Evolutionary conservation across 2,797 vertebrate genomes (phyloP).

Genomic region (Melanotaenia pygmaea): DNA sequence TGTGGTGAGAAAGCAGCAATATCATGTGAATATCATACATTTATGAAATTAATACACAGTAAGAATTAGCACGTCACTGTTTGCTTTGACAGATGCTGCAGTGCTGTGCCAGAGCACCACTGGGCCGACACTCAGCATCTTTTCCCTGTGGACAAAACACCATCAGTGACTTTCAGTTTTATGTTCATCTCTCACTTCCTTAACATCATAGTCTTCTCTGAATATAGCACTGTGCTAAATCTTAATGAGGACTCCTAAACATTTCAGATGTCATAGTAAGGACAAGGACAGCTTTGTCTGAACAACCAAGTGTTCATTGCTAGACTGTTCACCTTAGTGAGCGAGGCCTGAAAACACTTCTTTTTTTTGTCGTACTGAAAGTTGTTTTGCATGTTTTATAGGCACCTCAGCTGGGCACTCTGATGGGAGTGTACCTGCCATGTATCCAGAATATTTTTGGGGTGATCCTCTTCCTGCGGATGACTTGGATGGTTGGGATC

Average conservation of each 20-base stretch:
- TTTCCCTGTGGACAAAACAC: neutral
- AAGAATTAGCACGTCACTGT: neutral
- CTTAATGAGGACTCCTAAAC: too few relatives aligned
- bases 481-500: conserved; percentile 97
- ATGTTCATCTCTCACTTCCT: neutral
- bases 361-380: neutral
- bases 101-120: neutral
- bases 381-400: conserved; percentile 65
- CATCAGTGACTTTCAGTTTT: neutral
- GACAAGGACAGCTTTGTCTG: too few relatives aligned
- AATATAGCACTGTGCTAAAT: too few relatives aligned
- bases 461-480: conserved; percentile 96
- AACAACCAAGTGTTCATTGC: neutral
- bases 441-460: conserved; percentile 99
- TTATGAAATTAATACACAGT: neutral
- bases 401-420: conserved; percentile 95
- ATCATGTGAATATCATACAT: neutral
- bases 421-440: conserved; percentile 98
- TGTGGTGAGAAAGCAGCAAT: neutral
- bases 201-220: neutral
- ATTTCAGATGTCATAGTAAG: too few relatives aligned
- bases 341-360: neutral
- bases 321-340: neutral
- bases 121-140: neutral
- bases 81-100: neutral